Evolutionary conservation across 92 coral and sea anemone species (phyloP).

Genomic region (Porites rus): DNA sequence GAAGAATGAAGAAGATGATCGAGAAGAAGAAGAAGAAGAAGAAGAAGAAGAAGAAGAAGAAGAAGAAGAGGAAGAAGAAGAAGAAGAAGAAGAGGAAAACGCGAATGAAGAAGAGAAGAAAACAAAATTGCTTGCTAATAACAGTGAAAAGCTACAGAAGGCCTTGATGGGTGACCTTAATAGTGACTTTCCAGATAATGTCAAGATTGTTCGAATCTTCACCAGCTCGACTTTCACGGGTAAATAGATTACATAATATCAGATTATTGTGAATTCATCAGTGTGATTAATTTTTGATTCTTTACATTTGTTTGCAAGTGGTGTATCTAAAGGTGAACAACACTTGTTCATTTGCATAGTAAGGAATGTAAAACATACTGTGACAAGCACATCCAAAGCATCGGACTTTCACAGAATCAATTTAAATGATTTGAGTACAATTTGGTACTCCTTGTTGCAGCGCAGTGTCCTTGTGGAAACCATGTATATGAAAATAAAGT

Average conservation of each 20-base stretch:
- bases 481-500: too few relatives aligned
- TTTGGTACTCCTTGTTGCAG: too few relatives aligned
- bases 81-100: slow-evolving; percentile 27
- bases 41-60: neutral
- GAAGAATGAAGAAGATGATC: slow-evolving; percentile 31
- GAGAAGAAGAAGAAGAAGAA: slow-evolving; percentile 18
- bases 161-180: slow-evolving; percentile 88
- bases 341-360: too few relatives aligned
- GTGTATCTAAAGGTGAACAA: too few relatives aligned
- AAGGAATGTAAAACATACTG: too few relatives aligned
- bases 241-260: slow-evolving; percentile 7
- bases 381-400: too few relatives aligned
- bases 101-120: slow-evolving; percentile 24
- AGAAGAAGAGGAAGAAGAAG: slow-evolving; percentile 5
- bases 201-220: slow-evolving; percentile 91
- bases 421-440: too few relatives aligned
- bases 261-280: too few relatives aligned
- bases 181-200: slow-evolving; percentile 84
- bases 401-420: too few relatives aligned
- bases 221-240: slow-evolving; percentile 99
- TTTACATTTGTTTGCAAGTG: too few relatives aligned
- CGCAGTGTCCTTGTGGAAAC: too few relatives aligned
- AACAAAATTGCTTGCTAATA: slow-evolving; percentile 30
- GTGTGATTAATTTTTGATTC: too few relatives aligned
- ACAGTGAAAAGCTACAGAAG: slow-evolving; percentile 66